Conservation (phyloP, 2,888 invertebrate species). For the Aleiodes leptofemur region DNA sequence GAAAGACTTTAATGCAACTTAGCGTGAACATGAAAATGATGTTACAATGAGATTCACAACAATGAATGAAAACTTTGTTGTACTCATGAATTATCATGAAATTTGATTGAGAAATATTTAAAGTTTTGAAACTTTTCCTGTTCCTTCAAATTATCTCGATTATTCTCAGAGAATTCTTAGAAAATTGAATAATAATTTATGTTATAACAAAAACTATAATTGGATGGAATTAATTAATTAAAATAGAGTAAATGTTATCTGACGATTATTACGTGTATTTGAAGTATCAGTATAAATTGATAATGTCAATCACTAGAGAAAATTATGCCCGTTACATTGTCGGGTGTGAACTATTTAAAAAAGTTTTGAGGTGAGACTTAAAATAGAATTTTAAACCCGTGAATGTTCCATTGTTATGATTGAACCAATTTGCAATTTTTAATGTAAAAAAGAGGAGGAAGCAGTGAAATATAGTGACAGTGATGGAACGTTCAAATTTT, state of each 20-base stretch:
- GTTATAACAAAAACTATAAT: not conserved
- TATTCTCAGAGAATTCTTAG: too few relatives aligned
- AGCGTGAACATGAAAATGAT: too few relatives aligned
- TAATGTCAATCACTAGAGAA: constrained; percentile 54
- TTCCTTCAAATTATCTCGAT: too few relatives aligned
- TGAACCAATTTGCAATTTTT: not conserved
- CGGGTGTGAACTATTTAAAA: constrained; percentile 61
- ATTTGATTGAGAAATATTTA: constrained; percentile 8
- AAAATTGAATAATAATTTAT: not conserved
- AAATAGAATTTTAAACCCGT: not conserved
- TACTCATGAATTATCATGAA: not conserved
- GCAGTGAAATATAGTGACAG: constrained; percentile 12
- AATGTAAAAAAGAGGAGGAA: too few relatives aligned
- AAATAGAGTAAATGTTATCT: constrained; percentile 52
- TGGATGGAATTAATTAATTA: constrained; percentile 24
- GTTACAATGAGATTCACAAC: too few relatives aligned
- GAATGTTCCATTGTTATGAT: constrained; percentile 7
- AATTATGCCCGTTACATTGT: constrained; percentile 55
- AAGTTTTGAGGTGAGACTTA: constrained; percentile 63
- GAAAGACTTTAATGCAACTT: too few relatives aligned
- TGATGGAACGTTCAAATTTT: not conserved
- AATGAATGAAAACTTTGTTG: too few relatives aligned
- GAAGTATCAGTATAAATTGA: constrained; percentile 48
- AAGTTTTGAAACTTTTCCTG: too few relatives aligned
- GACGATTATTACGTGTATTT: constrained; percentile 37